Evolutionary conservation across 1,140 invertebrate species (phyloP), one percentile per base, ranked within the genome.

Genomic region (Ceratina australensis): DNA sequence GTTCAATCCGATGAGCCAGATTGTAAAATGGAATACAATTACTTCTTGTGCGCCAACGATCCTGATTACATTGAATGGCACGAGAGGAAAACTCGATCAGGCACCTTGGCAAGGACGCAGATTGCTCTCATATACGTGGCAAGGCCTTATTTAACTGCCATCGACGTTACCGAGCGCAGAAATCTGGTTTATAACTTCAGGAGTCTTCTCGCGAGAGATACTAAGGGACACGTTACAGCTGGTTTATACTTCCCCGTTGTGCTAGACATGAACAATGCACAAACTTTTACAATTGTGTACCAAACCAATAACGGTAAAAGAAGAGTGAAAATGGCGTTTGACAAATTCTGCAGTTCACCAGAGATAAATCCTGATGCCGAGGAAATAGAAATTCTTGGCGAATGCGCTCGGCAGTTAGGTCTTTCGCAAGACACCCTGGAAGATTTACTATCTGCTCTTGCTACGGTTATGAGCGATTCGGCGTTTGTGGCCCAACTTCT

Each of bases 141-240:
- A 33, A 93, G 94, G 82, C 96, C 96, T 22, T 98, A 97, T 91
- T 90, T 96, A 60, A 97, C 96, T 84, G 95, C 95, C 56, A 94
- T 98, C 61, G 95, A 96, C 89, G 95, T 98, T 28, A 97, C 97
- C 0, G 97, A 98, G 90, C 94, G 97, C 75, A 94, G 97, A 82
- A 98, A 98, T 91, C 92, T 98, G 79, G 96, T 97, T 22, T 98
- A 98, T 90, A 96, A 96, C 87, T 98, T 98, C 91, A 93, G 96
- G 83, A 97, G 96, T 87, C 92, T 97, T 7, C 91, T 98, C 26
- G 94, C 95, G 13, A 94, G 97, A 56, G 95, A 97, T 87, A 94
- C 94, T 61, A 97, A 97, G 84, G 97, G 97, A 49, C 94, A 95
- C 69, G 93, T 97, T 4, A 94, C 94, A 12, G 96, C 97, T 72